Conservation (phyloP, 2,888 invertebrate genomes). For the Leucania comma region DNA sequence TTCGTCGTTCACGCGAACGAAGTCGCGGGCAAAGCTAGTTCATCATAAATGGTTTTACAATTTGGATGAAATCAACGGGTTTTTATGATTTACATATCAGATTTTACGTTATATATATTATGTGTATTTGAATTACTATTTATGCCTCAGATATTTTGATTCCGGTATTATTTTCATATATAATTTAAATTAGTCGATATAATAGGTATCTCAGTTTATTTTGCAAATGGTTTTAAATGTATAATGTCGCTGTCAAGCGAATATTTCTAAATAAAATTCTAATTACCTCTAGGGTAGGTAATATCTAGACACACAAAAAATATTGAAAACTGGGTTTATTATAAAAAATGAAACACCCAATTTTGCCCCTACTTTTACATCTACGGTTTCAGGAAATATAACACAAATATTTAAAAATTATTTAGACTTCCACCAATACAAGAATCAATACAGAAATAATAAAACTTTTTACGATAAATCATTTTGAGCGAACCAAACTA, state of each 20-base stretch:
- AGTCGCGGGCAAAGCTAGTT: no score
- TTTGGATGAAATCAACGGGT: slow-evolving; percentile 14
- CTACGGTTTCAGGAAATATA: no score
- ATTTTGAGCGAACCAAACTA: not conserved
- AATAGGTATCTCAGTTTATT: not conserved
- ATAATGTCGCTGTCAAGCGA: not conserved
- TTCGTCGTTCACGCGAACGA: no score
- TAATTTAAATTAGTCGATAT: not conserved
- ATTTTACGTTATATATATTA: slow-evolving; percentile 4
- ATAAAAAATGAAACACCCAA: no score
- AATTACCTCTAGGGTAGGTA: not conserved
- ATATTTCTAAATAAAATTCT: not conserved
- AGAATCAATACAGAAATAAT: not conserved
- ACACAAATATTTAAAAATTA: no score
- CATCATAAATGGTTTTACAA: slow-evolving; percentile 11
- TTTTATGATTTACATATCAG: slow-evolving; percentile 16
- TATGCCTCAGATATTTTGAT: not conserved
- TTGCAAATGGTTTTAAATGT: not conserved
- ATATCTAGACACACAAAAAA: no score
- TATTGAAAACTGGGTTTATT: no score
- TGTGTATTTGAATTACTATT: slow-evolving; percentile 9
- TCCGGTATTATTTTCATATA: not conserved
- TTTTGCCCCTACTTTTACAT: no score
- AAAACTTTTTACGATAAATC: not conserved
- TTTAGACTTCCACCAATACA: no score